Percentiles rank a stretch among this genome's conserved stretches.
Conservation (phyloP, 2,888 invertebrate genomes). For the Parthenolecanium corni region DNA sequence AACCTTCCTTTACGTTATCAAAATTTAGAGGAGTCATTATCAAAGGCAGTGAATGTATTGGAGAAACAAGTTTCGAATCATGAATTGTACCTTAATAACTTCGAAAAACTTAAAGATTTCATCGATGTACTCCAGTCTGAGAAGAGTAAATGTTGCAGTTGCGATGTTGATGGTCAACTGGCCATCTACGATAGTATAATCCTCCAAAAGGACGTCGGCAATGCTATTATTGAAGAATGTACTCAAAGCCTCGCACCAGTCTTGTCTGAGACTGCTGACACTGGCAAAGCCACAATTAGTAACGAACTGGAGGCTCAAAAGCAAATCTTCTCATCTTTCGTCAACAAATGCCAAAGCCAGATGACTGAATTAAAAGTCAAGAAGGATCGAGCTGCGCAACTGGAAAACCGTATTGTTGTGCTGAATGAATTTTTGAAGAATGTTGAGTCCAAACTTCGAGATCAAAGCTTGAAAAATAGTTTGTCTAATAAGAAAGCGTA, state of each 20-base stretch:
- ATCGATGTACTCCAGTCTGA: conserved; percentile 66
- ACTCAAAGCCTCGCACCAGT: conserved; percentile 59
- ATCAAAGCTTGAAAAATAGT: conserved; percentile 76
- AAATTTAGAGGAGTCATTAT: conserved; percentile 55
- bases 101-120: conserved; percentile 75
- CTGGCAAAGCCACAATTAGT: conserved; percentile 60
- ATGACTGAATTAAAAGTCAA: conserved; percentile 15
- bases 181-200: conserved; percentile 62
- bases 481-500: conserved; percentile 70
- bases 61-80: conserved; percentile 67
- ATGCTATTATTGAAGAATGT: conserved; percentile 56
- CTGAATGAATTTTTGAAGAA: conserved; percentile 75
- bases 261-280: conserved; percentile 61
- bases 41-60: conserved; percentile 51
- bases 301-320: conserved; percentile 63
- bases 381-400: conserved; percentile 65
- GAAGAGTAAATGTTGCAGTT: conserved; percentile 65
- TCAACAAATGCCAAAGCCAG: conserved; percentile 56
- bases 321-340: conserved; percentile 61
- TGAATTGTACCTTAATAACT: conserved; percentile 65
- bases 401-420: conserved; percentile 52
- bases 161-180: conserved; percentile 63
- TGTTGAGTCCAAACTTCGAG: conserved; percentile 73
- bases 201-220: conserved; percentile 59
- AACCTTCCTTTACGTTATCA: conserved; percentile 1